Evolutionary conservation across 2,797 vertebrate species (phyloP), one percentile per base, ranked within the genome.

Genomic region (Tolypeutes matacus): DNA sequence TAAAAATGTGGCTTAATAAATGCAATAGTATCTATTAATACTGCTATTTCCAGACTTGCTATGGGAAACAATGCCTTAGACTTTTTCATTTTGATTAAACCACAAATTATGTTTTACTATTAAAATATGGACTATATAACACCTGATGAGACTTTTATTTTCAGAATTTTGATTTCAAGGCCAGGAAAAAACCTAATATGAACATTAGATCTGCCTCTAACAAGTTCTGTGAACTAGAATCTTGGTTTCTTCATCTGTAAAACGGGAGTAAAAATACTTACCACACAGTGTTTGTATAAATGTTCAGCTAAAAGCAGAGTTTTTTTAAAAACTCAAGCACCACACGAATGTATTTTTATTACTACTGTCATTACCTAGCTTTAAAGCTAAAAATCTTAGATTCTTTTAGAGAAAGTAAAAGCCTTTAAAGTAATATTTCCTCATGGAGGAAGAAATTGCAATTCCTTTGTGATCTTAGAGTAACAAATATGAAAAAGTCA

Each of bases 81-180:
- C 6, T 46, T 91, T 86, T 67, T 78, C 34, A 15, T 91, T 86
- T 88, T 86, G 18, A 72, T 96, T 86, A 77, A 91, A 95, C 84
- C 12, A 83, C 49, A 95, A 93, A 80, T 85, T 90, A 8, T 25
- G 51, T 72, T 86, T 96, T 62, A 25, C 46, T 53, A n/a, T 42
- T 58, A 85, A 95, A 93, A 51, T 58, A 27, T 58, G 25, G 4
- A 34, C 36, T 89, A 9, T 31, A 12, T 70, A 62, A 72, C 23
- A 67, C 34, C 25, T 49, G 17, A 64, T 31, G 62, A 64, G 7
- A 56, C 10, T 67, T 67, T 84, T 67, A 58, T 56, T 84, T 95
- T 83, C 21, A 73, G 7, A 31, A 46, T 29, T 92, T 93, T 36
- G 18, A 8, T 1, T 94, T 89, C n/a, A 76, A 46, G 64, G 3